Evolutionary conservation across 2,888 invertebrate genomes (phyloP).

Genomic region (Trachelus troglodyta): DNA sequence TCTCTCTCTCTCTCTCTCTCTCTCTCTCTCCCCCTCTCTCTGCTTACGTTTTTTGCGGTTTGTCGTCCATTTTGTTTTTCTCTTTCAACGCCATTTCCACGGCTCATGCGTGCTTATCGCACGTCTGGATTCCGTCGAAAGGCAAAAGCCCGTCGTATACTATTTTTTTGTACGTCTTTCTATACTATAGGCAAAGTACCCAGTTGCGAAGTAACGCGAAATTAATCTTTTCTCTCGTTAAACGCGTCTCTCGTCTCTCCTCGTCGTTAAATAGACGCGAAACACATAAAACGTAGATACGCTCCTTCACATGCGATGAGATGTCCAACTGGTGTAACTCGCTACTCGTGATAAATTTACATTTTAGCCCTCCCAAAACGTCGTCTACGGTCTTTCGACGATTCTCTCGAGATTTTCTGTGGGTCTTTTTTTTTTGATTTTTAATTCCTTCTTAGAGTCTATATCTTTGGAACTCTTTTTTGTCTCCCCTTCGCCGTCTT

Average conservation of each 20-base stretch:
- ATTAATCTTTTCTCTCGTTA: not conserved
- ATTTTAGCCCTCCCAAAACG: not conserved
- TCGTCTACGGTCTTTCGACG: not conserved
- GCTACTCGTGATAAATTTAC: not conserved
- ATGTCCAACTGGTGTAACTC: not conserved
- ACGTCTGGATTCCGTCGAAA: not conserved
- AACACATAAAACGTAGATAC: not conserved
- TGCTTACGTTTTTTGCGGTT: not conserved
- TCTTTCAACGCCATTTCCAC: not conserved
- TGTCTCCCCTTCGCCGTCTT: not conserved
- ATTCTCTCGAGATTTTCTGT: not conserved
- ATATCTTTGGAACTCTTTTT: not conserved
- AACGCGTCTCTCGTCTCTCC: not conserved
- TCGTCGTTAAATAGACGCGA: not conserved
- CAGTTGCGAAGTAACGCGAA: not conserved
- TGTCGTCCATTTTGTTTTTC: not conserved
- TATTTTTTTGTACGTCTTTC: not conserved
- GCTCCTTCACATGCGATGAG: not conserved
- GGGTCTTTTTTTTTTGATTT: not conserved
- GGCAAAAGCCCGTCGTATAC: not conserved
- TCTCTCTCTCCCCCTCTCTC: slow-evolving; percentile 8
- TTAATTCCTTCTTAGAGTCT: not conserved
- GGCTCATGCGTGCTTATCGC: not conserved
- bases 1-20: slow-evolving; percentile 9
- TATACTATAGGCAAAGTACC: not conserved